Conservation (phyloP, 2,888 invertebrate genomes). For the Apamea epomidion region DNA sequence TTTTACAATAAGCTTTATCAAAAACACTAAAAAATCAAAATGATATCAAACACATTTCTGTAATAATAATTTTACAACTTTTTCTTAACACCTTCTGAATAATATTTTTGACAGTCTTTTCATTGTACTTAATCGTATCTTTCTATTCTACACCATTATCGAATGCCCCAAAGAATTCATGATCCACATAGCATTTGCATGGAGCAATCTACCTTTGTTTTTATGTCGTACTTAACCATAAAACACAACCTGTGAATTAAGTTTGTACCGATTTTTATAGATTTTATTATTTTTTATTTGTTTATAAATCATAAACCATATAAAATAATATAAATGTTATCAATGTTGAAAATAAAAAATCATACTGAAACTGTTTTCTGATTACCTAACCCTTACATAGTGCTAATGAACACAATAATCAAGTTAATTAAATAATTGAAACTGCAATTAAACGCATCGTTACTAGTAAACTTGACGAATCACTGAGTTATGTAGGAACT, state of each 20-base stretch:
- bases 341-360: slow-evolving; percentile 83
- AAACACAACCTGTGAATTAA: slow-evolving; percentile 41
- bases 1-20: neutral
- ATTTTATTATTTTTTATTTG: slow-evolving; percentile 29
- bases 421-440: slow-evolving; percentile 26
- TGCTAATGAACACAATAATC: neutral
- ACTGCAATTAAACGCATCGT: slow-evolving; percentile 6
- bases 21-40: neutral
- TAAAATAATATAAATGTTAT: slow-evolving; percentile 74
- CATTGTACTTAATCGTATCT: neutral
- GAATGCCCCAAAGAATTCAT: slow-evolving; percentile 28
- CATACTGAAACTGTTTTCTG: slow-evolving; percentile 65
- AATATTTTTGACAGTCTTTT: neutral
- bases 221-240: slow-evolving; percentile 61
- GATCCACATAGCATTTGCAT: slow-evolving; percentile 48
- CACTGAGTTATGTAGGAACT: neutral
- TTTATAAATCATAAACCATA: slow-evolving; percentile 67
- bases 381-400: slow-evolving; percentile 46
- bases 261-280: slow-evolving; percentile 70
- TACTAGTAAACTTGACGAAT: neutral
- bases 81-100: neutral
- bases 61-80: too few relatives aligned
- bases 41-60: neutral
- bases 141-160: slow-evolving; percentile 6
- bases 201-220: slow-evolving; percentile 35